Evolutionary conservation across 2,888 invertebrate species (phyloP), one percentile per base, ranked within the genome.

Genomic region (Drosophila putrida): DNA sequence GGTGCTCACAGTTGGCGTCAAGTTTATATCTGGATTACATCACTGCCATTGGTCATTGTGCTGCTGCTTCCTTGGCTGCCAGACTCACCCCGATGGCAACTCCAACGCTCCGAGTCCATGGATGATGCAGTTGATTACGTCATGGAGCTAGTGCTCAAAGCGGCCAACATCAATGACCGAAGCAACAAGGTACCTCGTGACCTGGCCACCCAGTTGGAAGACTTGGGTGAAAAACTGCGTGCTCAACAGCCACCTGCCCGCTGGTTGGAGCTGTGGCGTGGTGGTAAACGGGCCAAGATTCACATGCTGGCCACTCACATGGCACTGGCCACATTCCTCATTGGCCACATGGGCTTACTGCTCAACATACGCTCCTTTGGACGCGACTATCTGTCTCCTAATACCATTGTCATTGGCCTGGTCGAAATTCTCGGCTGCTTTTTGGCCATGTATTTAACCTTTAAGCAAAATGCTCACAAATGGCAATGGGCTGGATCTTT

Each of bases 281-380:
- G 91, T 1, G 63, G 71, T 6, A 78, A 69, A 11, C 81, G 83
- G 1, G 88, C 89, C 35, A 90, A 78, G 41, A 49, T 80, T 0
- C 88, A 90, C 43, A 87, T 92, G 80, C 25, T 92, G 9, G 91
- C 90, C 4, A 85, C 86, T 0, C 92, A 92, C 71, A 80, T 91
- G 74, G 92, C 92, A 0, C 84, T 92, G 81, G 91, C 92, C 8
- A 80, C 90, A 4, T 91, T 90, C 61, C 86, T 92, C 51, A 89
- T 91, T 13, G 91, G 91, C 50, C 93, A 93, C 71, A 93, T 93
- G 75, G 93, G 93, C 3, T 91, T 92, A 83, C 72, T 93, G 47
- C 79, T 93, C 47, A 93, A 93, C 77, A 91, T 93, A 33, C 91
- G 93, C 62, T 92, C 92, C 36, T 92, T 93, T 71, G 93, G 93